These are phyloP conservation scores for Caenorhabditis latens DNA, from an alignment of 1,140 invertebrate species.

Conservation along the genomic window DNA sequence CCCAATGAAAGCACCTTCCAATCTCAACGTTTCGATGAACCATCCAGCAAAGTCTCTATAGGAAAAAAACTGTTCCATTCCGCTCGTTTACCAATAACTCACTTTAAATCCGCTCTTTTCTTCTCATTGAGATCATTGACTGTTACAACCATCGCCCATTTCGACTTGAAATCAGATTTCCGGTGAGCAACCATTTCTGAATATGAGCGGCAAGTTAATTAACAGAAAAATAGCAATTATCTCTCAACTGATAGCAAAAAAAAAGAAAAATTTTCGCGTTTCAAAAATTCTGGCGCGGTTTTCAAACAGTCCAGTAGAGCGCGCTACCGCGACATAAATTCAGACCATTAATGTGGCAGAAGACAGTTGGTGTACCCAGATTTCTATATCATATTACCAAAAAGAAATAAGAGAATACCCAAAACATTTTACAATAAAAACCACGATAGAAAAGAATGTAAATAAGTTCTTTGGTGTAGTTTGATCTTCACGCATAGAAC, in stretches of 20 bases:
- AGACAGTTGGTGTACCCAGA: too few relatives aligned
- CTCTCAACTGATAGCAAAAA: not conserved
- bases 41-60: conserved; percentile 26
- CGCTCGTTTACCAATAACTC: not conserved
- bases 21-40: conserved; percentile 36
- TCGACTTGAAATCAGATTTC: conserved; percentile 29
- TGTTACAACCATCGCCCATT: conserved; percentile 46
- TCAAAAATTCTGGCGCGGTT: not conserved
- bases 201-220: not conserved
- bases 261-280: not conserved
- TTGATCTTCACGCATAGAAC: not conserved
- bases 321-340: too few relatives aligned
- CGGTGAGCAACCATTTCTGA: conserved; percentile 35
- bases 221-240: not conserved
- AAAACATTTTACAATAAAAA: not conserved
- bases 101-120: conserved; percentile 2
- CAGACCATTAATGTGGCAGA: too few relatives aligned
- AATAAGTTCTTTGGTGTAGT: too few relatives aligned
- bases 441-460: too few relatives aligned
- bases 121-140: conserved; percentile 20
- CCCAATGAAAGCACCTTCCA: conserved; percentile 34
- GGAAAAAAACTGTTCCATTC: not conserved
- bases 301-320: not conserved
- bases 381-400: not conserved
- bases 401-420: not conserved